phyloP scores from a whole-genome alignment of 2,113 vertebrate species.

The Pomatorhinus ruficollis region DNA sequence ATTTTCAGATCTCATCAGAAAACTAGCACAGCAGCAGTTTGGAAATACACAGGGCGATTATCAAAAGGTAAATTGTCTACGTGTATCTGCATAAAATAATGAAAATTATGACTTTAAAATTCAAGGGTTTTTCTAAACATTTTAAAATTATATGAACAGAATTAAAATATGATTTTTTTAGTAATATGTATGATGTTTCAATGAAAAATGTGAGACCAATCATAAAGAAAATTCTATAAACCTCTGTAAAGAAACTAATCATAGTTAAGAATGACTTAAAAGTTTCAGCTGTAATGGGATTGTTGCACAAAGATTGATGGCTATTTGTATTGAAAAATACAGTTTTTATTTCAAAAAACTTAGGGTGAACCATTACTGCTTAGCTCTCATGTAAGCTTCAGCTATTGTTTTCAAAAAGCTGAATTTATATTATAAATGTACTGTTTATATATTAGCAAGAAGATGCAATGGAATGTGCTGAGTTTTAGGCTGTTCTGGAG shows the following conservation, averaged over 20 bases:
- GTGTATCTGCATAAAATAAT: background rate
- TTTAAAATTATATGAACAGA: background rate
- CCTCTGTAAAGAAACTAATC: background rate
- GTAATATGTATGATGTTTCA: background rate
- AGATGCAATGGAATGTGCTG: fast-evolving
- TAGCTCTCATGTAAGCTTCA: background rate
- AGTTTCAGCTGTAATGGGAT: background rate
- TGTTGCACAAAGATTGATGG: background rate
- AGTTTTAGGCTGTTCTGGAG: background rate
- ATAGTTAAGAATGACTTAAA: background rate
- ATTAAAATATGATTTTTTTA: background rate
- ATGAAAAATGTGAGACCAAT: background rate
- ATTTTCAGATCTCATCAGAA: constrained; percentile 85
- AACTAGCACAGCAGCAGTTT: constrained; percentile 83
- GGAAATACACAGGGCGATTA: constrained; percentile 81
- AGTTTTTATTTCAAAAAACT: background rate
- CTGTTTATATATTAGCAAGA: background rate
- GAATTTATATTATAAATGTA: background rate
- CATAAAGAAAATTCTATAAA: background rate
- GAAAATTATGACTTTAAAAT: background rate
- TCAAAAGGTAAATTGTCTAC: constrained; percentile 84
- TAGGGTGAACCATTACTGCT: background rate
- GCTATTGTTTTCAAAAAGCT: background rate
- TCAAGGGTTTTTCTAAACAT: background rate
- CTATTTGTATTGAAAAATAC: background rate